Base-by-base conservation (phyloP, 2,797 vertebrate genomes). In the Arrhamphus sclerolepis region DNA sequence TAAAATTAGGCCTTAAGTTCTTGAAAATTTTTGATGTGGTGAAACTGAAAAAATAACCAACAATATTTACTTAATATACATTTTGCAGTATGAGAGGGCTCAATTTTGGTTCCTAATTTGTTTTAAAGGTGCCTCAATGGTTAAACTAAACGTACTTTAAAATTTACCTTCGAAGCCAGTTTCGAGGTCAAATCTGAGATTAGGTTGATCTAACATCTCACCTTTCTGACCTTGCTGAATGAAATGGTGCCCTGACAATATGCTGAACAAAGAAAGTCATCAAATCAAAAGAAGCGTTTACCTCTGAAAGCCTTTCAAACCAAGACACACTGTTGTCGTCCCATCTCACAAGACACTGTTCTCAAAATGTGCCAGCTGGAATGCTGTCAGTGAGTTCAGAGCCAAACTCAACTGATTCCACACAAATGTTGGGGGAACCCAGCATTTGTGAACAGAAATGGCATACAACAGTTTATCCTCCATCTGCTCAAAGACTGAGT, bases 371-470 rank as follows among this genome's bases (percentile, higher is more conserved):
- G 71, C 70, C 77, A 82, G 60, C 46, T 77, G 57, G 69, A 78
- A 57, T 39, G 58, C 46, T 19, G 46, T 72, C 69, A 51, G 56
- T 28, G 21, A 65, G 34, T 66, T 63, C 48, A 11, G 43, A 76
- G 82, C 75, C 75, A 82, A 84, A 77, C 55, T 63, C 50, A 66
- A 66, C 53, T 39, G 76, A 77, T 50, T 75, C 61, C 62, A 67
- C 75, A 61, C 55, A 75, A 83, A 73, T 16, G 58, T 29, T 62
- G 71, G 63, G 51, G 71, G 76, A 73, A 54, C 63, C 53, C 56
- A 46, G 59, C 38, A 62, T 57, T n/a, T n/a, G n/a, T n/a, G n/a
- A 74, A 76, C 75, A 58, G 73, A 75, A 65, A 77, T 43, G 62
- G 21, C 53, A 68, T 55, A 51, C 49, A 68, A 18, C 55, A 79